Evolutionary conservation across 2,113 vertebrate genomes (phyloP).

Genomic region (Siphamia tubifer): DNA sequence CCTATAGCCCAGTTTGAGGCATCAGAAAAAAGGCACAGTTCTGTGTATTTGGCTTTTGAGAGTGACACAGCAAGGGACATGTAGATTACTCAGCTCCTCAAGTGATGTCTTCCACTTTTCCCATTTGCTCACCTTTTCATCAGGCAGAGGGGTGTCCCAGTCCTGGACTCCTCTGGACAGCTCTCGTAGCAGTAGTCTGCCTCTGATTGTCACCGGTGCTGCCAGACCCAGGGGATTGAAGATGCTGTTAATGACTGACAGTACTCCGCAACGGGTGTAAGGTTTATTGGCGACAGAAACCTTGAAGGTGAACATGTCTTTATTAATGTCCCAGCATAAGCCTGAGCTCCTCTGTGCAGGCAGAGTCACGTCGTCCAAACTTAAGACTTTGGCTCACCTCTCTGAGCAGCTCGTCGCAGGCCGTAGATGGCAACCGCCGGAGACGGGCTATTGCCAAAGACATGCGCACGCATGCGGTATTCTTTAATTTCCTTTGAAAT

Average conservation of each 20-base stretch:
- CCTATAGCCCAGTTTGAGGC: background rate
- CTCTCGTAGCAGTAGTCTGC: background rate
- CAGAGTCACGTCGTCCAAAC: background rate
- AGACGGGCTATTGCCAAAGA: too few relatives aligned
- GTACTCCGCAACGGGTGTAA: background rate
- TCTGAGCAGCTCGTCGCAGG: background rate
- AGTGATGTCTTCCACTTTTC: background rate
- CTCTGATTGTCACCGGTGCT: background rate
- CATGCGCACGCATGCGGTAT: background rate
- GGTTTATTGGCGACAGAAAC: background rate
- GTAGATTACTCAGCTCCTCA: background rate
- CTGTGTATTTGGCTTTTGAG: background rate
- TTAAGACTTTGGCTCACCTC: background rate
- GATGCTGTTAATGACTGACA: background rate
- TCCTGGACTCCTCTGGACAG: background rate
- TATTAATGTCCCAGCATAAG: background rate
- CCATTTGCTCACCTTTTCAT: background rate
- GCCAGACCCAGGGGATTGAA: background rate
- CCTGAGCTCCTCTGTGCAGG: background rate
- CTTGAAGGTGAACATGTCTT: background rate
- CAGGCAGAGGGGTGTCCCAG: background rate
- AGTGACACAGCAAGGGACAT: background rate
- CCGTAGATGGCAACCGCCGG: background rate
- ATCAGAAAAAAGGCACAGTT: background rate
- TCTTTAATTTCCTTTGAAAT: background rate